Conservation (phyloP, 1,140 invertebrate genomes). For the Eubasilissa regina region DNA sequence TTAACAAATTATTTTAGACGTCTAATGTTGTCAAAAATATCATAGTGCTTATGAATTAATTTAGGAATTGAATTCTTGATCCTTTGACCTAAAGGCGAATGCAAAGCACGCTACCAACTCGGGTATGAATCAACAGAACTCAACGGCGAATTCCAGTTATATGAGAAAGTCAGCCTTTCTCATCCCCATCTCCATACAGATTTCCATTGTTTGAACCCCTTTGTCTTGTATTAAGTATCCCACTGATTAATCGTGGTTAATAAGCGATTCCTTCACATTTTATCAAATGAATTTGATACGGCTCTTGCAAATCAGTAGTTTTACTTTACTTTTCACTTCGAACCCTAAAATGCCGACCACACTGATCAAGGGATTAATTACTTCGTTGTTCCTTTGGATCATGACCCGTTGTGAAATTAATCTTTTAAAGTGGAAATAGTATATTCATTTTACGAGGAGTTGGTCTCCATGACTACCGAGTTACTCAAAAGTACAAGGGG, state of each 20-base stretch:
- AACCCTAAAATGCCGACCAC: conserved; percentile 7
- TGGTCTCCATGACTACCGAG: too few relatives aligned
- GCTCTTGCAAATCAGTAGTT: conserved; percentile 1
- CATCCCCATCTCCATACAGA: background rate
- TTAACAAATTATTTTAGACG: too few relatives aligned
- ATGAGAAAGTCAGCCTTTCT: background rate
- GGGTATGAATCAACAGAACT: too few relatives aligned
- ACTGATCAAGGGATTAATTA: conserved; percentile 23
- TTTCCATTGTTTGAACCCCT: background rate
- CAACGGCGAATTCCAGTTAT: background rate
- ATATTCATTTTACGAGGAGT: too few relatives aligned
- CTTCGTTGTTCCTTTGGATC: conserved; percentile 11
- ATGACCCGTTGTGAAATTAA: conserved; percentile 3
- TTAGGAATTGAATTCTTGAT: too few relatives aligned
- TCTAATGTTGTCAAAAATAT: too few relatives aligned
- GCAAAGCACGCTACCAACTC: too few relatives aligned
- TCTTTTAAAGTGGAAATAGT: too few relatives aligned
- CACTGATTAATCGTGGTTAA: conserved; percentile 32
- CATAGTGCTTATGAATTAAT: too few relatives aligned
- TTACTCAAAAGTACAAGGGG: too few relatives aligned
- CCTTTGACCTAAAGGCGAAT: too few relatives aligned
- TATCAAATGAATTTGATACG: conserved; percentile 14
- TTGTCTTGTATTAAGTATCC: conserved; percentile 10
- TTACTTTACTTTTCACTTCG: background rate
- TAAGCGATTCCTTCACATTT: conserved; percentile 23